Conservation (phyloP, 2,113 vertebrate genomes). For the Mastomys coucha region DNA sequence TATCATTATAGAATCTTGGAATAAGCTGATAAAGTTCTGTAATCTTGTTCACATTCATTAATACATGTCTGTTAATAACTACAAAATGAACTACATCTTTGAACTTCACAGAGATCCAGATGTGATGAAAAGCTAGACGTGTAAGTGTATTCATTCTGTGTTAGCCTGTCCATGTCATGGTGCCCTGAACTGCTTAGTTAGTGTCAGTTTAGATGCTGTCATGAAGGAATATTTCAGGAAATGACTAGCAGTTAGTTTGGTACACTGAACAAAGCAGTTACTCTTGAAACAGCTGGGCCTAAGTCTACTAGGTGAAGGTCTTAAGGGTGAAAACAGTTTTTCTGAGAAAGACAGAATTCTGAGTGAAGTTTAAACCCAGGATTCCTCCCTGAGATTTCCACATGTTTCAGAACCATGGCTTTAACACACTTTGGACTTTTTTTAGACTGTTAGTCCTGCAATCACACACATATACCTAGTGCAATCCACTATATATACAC, state of each 20-base stretch:
- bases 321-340: not conserved
- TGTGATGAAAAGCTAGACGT: constrained; percentile 4
- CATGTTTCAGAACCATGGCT: not conserved
- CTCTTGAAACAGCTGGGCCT: not conserved
- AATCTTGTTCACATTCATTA: not conserved
- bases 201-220: not conserved
- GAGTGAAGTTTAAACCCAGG: not conserved
- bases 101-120: constrained; percentile 1
- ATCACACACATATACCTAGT: not conserved
- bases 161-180: not conserved
- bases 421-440: constrained; percentile 15
- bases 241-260: not conserved
- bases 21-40: not conserved
- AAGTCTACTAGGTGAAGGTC: not conserved
- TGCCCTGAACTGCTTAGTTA: not conserved
- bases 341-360: not conserved
- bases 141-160: not conserved
- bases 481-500: not conserved
- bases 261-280: not conserved
- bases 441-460: not conserved
- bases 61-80: not conserved
- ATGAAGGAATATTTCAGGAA: not conserved
- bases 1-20: not conserved
- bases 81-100: not conserved
- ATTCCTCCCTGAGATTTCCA: not conserved